A percentile compares a stretch with the other conserved stretches of the same genome.
Conservation (phyloP, 2,888 invertebrate species). For the Boloria selene region DNA sequence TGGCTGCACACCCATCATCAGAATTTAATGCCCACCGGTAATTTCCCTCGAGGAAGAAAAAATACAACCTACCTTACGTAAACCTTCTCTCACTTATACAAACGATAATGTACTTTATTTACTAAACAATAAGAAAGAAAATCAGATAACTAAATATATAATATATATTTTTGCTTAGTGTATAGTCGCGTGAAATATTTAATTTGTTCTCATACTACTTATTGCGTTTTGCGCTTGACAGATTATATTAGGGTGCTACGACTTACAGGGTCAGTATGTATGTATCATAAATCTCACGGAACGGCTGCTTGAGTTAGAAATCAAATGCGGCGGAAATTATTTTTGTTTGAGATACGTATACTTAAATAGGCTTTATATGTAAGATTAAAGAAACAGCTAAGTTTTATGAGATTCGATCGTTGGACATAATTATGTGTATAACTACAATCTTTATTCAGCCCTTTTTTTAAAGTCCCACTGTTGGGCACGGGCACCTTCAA, state of each 20-base stretch:
- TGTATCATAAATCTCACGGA: not conserved
- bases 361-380: too few species aligned
- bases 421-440: too few species aligned
- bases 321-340: not conserved
- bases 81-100: constrained; percentile 1
- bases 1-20: constrained; percentile 52
- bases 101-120: constrained; percentile 1
- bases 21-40: constrained; percentile 65
- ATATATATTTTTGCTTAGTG: not conserved
- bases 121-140: constrained; percentile 17
- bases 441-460: too few species aligned
- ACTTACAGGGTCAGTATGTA: constrained; percentile 11
- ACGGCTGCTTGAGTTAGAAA: not conserved
- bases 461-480: too few species aligned
- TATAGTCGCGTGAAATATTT: constrained; percentile 63
- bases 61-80: constrained; percentile 25
- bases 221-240: constrained; percentile 65
- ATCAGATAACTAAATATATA: not conserved
- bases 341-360: not conserved
- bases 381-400: too few species aligned
- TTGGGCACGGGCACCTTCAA: too few species aligned
- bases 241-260: constrained; percentile 52
- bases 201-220: constrained; percentile 61
- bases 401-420: too few species aligned
- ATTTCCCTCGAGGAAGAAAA: constrained; percentile 60